A percentile compares a stretch with the other conserved stretches of the same genome.
phyloP scores from a whole-genome alignment of 2,797 vertebrate genomes.

The Synanceia verrucosa region DNA sequence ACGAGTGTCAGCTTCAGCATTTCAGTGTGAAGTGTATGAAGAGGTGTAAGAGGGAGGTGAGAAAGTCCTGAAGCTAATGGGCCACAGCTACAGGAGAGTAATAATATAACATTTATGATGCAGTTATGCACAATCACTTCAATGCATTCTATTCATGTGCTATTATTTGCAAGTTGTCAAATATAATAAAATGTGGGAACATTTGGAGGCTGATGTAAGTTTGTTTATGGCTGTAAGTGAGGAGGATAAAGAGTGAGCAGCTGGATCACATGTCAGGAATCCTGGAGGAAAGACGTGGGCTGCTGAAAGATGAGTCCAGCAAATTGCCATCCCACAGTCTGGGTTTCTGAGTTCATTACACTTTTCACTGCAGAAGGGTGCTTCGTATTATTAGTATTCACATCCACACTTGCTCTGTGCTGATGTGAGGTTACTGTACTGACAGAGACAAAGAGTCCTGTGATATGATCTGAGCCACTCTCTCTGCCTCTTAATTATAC shows the following conservation, averaged over 20 bases:
- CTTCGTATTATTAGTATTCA: slow-evolving; percentile 67
- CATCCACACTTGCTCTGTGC: slow-evolving; percentile 38
- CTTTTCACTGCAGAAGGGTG: slow-evolving; percentile 42
- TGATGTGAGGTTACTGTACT: slow-evolving; percentile 47
- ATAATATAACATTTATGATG: slow-evolving; percentile 25
- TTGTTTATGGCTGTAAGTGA: slow-evolving; percentile 10
- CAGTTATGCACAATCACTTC: not conserved
- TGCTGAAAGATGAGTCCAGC: slow-evolving; percentile 42
- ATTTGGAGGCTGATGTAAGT: not conserved
- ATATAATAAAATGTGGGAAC: slow-evolving; percentile 11
- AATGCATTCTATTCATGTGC: too few species aligned
- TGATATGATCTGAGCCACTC: slow-evolving; percentile 49
- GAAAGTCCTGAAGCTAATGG: not conserved
- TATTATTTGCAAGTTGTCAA: not conserved
- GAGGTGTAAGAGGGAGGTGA: slow-evolving; percentile 19
- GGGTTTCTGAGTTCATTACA: slow-evolving; percentile 48
- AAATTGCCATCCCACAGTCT: slow-evolving; percentile 44
- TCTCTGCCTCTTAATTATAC: slow-evolving; percentile 67
- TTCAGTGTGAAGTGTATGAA: slow-evolving; percentile 34
- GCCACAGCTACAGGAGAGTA: not conserved
- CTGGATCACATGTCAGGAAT: slow-evolving; percentile 30
- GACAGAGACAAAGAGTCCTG: slow-evolving; percentile 52
- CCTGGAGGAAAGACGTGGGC: slow-evolving; percentile 24
- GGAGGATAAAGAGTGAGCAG: not conserved
- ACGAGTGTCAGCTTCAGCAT: slow-evolving; percentile 24